A percentile compares a stretch with the other conserved stretches of the same genome.
phyloP scores from a whole-genome alignment of 2,797 vertebrate genomes.

The Oceanodroma leucorhoa region DNA sequence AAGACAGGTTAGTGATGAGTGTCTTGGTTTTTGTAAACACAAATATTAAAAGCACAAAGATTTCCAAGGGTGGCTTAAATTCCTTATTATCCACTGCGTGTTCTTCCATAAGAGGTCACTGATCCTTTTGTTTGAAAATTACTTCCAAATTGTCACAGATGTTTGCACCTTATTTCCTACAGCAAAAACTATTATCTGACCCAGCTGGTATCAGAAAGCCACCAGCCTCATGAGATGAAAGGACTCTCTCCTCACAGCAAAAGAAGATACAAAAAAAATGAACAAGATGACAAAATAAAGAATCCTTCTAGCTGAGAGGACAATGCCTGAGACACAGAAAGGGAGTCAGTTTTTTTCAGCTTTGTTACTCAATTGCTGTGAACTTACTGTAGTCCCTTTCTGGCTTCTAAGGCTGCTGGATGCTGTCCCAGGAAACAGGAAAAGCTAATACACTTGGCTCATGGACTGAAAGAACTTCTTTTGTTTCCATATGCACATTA shows the following conservation, averaged over 20 bases:
- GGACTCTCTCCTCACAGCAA: neutral
- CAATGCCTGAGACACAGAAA: neutral
- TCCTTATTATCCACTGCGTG: neutral
- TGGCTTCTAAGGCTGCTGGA: constrained; percentile 7
- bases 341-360: neutral
- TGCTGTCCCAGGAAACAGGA: neutral
- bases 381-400: neutral
- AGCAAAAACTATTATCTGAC: neutral
- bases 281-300: neutral
- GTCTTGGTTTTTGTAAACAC: neutral
- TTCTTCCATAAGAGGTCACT: neutral
- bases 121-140: neutral
- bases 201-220: neutral
- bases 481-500: neutral
- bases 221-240: neutral
- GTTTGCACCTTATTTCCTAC: neutral
- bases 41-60: neutral
- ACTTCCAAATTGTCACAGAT: neutral
- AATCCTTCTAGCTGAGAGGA: neutral
- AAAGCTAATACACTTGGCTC: neutral
- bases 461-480: neutral
- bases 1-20: neutral
- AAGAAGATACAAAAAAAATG: neutral
- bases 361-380: neutral
- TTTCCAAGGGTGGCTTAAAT: neutral